Base-by-base conservation (phyloP, 2,113 vertebrate species). In the Sarotherodon lohbergeri region DNA sequence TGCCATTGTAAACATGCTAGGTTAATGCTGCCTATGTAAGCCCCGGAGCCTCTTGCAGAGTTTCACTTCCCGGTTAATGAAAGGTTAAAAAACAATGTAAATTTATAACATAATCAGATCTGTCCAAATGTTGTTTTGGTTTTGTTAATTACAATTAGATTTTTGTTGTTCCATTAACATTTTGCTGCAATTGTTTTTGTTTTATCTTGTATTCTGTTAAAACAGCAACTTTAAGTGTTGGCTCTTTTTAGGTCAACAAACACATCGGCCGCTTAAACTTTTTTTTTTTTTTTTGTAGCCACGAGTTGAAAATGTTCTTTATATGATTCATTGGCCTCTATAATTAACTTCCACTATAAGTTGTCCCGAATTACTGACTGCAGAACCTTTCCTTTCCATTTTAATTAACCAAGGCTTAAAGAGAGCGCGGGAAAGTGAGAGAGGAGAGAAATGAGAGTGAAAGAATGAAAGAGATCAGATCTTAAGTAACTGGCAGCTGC, bases 401-500 rank as follows among this genome's bases (percentile, higher is more conserved):
- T 96, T 94, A 96, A 97, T 96, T 96, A 96, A 95, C 91, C 86
- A 87, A 87, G 86, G 93, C 92, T 92, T 93, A 86, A 93, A 95
- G 94, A 94, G 81, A 91, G 85, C 87, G 86, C 24, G 83, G 82
- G 54, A 81, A 84, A 88, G 87, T 87, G 88, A 89, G 88, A 87
- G 88, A 90, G 84, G 88, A 87, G 71, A 83, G 83, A 87, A 78
- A 88, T 66, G 88, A 87, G 86, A 90, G 87, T 73, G 90, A 94
- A 89, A 92, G 84, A 93, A 87, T 91, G 84, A 92, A 94, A 91
- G 90, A 93, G 91, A 94, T 95, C 93, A 94, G 92, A 92, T 94
- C 91, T 95, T 94, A 95, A 96, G 93, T 95, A 96, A 96, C 94
- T 95, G 95, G 95, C 95, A 95, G 93, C 91, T 89, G 92, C 93